Conservation (phyloP, 2,113 vertebrate genomes). For the Aegypius monachus region DNA sequence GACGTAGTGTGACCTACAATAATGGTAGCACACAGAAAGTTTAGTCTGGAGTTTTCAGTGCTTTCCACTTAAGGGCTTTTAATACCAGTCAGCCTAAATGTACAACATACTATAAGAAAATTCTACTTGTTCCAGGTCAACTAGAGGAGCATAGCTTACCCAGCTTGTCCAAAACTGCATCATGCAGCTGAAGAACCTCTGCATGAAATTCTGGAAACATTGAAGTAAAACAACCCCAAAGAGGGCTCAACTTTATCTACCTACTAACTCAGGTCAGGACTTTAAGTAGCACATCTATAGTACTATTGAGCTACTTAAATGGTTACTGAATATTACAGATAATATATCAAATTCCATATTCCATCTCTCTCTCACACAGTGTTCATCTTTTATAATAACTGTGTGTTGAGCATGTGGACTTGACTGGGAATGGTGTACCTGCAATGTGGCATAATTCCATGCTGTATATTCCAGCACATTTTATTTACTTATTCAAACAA, state of each 20-base stretch:
- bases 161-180: background rate
- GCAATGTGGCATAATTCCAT: background rate
- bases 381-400: background rate
- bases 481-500: background rate
- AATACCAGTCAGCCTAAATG: background rate
- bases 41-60: background rate
- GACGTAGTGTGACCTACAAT: background rate
- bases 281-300: background rate
- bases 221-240: background rate
- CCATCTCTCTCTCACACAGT: background rate
- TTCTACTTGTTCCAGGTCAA: background rate
- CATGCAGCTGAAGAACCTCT: background rate
- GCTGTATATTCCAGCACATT: background rate
- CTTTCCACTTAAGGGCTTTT: background rate
- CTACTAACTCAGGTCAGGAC: background rate
- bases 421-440: background rate
- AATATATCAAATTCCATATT: background rate
- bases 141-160: accelerated
- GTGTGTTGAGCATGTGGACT: background rate
- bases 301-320: background rate
- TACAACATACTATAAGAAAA: background rate
- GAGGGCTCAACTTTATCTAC: background rate
- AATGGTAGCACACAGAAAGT: background rate
- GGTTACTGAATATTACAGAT: background rate
- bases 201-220: background rate